Evolutionary conservation across 2,888 invertebrate species (phyloP).

Genomic region (Gerris lacustris): DNA sequence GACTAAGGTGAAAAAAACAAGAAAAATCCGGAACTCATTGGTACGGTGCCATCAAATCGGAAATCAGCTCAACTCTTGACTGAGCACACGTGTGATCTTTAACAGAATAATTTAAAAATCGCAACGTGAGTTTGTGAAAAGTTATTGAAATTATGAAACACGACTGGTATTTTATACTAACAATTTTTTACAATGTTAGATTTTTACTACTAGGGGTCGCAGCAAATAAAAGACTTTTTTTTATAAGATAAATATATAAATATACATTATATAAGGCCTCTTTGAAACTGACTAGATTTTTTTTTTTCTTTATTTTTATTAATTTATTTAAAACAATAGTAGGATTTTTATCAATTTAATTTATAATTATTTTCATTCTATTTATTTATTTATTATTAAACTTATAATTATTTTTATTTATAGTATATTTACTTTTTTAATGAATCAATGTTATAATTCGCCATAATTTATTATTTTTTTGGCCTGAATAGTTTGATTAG

Average conservation of each 20-base stretch:
- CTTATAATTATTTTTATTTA: not conserved
- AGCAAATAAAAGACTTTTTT: slow-evolving; percentile 5
- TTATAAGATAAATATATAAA: not conserved
- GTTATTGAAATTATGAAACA: not conserved
- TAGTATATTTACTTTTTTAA: not conserved
- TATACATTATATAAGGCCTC: not conserved
- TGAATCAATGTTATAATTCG: slow-evolving; percentile 11
- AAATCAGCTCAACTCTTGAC: slow-evolving; percentile 3
- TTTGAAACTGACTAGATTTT: not conserved
- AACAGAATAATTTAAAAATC: slow-evolving; percentile 15
- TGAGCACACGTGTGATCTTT: slow-evolving; percentile 16
- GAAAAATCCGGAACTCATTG: slow-evolving; percentile 15
- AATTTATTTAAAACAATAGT: not conserved
- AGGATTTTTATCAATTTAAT: no score
- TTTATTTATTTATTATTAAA: no score
- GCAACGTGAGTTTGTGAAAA: slow-evolving; percentile 9
- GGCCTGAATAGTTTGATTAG: slow-evolving; percentile 29
- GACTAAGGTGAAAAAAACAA: slow-evolving; percentile 12
- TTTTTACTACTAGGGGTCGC: not conserved
- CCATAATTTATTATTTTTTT: slow-evolving; percentile 20
- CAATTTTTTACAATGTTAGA: not conserved
- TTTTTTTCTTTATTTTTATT: not conserved
- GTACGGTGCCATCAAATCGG: slow-evolving; percentile 7
- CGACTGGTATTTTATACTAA: not conserved
- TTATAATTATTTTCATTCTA: no score